These are phyloP conservation scores for Barypeithes pellucidus DNA, from an alignment of 2,888 invertebrate species.

Conservation along the genomic window DNA sequence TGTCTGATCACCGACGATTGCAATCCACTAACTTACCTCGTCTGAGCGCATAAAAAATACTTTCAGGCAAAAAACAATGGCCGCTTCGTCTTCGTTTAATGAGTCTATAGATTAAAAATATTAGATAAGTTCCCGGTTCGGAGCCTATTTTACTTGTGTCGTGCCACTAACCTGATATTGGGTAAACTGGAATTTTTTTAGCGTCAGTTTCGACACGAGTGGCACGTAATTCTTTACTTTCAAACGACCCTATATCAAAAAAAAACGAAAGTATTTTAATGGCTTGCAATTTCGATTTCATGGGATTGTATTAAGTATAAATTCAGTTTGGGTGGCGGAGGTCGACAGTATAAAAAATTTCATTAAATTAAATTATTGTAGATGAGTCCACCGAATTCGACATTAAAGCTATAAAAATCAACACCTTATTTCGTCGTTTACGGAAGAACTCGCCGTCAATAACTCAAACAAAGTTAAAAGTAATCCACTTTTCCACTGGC, in stretches of 20 bases:
- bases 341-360: no score
- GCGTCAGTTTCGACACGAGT: conserved; percentile 8
- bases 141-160: conserved; percentile 4
- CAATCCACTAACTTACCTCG: conserved; percentile 19
- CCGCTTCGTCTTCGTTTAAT: conserved; percentile 11
- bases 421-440: no score
- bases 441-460: no score
- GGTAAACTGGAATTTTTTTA: not conserved
- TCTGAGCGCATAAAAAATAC: conserved; percentile 1
- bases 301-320: no score
- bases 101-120: conserved; percentile 18
- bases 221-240: not conserved
- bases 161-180: conserved; percentile 26
- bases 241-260: not conserved
- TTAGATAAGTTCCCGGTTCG: conserved; percentile 19
- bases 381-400: no score
- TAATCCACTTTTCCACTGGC: no score
- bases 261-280: not conserved
- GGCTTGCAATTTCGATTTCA: no score
- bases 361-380: no score
- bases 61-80: conserved; percentile 12
- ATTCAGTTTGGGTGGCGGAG: no score
- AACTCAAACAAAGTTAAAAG: no score
- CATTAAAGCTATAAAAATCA: no score
- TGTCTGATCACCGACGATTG: conserved; percentile 10